Percentiles rank a stretch among this genome's conserved stretches.
These are phyloP conservation scores for Molanna angustata DNA, from an alignment of 2,888 invertebrate species.

Conservation along the genomic window DNA sequence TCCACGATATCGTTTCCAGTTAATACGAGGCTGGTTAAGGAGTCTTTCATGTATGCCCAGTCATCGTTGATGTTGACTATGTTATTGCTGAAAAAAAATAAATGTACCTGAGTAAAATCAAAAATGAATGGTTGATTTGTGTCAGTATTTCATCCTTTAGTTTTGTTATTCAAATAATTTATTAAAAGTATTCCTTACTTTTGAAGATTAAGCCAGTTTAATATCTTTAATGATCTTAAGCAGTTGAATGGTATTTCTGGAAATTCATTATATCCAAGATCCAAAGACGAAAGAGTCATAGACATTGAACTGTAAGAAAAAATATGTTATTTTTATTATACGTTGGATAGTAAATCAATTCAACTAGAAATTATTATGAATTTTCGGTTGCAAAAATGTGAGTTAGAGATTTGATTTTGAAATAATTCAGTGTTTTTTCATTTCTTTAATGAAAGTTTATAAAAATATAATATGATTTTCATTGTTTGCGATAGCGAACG, in stretches of 20 bases:
- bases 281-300: conserved; percentile 76
- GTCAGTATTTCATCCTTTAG: no score
- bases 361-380: no score
- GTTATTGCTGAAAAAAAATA: conserved; percentile 69
- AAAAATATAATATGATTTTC: no score
- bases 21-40: conserved; percentile 73
- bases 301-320: conserved; percentile 73
- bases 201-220: conserved; percentile 82
- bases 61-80: conserved; percentile 70
- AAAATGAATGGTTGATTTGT: background rate
- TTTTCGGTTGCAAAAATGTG: no score
- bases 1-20: conserved; percentile 79
- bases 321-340: background rate
- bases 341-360: background rate
- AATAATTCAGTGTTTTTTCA: no score
- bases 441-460: no score
- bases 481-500: no score
- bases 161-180: background rate
- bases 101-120: background rate
- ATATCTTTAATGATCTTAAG: conserved; percentile 66
- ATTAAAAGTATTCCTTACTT: conserved; percentile 63
- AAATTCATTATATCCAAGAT: conserved; percentile 78
- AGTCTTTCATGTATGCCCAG: conserved; percentile 76
- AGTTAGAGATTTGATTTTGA: no score
- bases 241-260: conserved; percentile 73